Evolutionary conservation across 1,140 invertebrate genomes (phyloP), one percentile per base, ranked within the genome.

Genomic region (Drosophila pectinifera): DNA sequence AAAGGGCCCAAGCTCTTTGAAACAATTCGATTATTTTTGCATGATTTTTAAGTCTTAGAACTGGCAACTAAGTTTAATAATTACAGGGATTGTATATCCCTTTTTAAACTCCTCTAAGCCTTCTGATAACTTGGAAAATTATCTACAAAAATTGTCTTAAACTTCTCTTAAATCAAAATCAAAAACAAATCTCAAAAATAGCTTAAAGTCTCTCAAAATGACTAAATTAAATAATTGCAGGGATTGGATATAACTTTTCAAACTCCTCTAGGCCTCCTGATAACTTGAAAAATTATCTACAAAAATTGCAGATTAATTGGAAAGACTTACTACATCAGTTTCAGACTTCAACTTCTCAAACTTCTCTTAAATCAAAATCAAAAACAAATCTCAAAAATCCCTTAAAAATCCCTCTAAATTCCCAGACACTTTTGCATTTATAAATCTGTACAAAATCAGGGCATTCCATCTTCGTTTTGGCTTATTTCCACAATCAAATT

Each of bases 401-500:
- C 20, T 22, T 14, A 38, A 4, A 39, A 38, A 54, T 36, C 26
- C 28, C 16, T 2, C 3, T 3, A 22, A 18, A 28, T 26, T 20
- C 5, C 13, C 18, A 7, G 10, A 49, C n/a, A n/a, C 26, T 16
- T 42, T 20, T 16, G 10, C 10, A 10, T 53, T 53, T 53, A 0
- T 10, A 36, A 53, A 22, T 22, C 31, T 14, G 4, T 4, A 36
- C 31, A 36, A 36, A 53, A 36, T 36, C 31, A 81, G 80, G 24
- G 82, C 31, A 86, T 85, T 69, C 16, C 28, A 11, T 42, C 10
- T 74, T 82, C 74, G 70, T 49, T 41, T 64, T 82, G 69, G 70
- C 46, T 41, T 64, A 26, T 54, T 54, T 39, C 24, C 3, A 26
- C 24, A 63, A 48, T 26, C 3, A n/a, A 42, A 51, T 57, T 8